Conservation (phyloP, 2,888 invertebrate genomes). For the Bursaphelenchus okinawaensis region DNA sequence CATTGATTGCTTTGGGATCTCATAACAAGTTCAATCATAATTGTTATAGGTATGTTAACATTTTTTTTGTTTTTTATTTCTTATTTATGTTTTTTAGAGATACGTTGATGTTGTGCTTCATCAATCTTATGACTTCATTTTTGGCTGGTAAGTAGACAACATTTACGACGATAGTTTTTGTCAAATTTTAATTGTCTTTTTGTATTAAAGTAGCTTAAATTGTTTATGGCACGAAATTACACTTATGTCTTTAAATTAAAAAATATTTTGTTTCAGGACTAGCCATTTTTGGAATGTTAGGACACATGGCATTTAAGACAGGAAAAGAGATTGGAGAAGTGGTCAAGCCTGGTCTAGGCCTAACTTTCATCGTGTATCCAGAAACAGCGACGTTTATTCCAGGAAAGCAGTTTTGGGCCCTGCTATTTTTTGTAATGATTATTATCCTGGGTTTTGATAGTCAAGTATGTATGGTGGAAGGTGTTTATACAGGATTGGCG, state of each 20-base stretch:
- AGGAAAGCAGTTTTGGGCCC: constrained; percentile 57
- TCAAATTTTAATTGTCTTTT: background rate
- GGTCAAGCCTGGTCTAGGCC: constrained; percentile 58
- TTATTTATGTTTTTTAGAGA: constrained; percentile 50
- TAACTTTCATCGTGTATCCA: constrained; percentile 59
- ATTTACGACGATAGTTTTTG: too few species aligned
- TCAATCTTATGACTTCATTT: constrained; percentile 61
- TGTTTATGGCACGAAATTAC: too few species aligned
- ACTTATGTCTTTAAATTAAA: background rate
- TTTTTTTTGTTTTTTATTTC: background rate
- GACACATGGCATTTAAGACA: constrained; percentile 57
- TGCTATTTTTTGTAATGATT: constrained; percentile 58
- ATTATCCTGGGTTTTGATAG: constrained; percentile 55
- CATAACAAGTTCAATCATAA: constrained; percentile 57
- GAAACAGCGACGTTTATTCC: constrained; percentile 59
- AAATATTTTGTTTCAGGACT: background rate
- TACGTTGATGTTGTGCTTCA: constrained; percentile 60
- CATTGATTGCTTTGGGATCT: constrained; percentile 56
- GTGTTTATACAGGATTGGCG: constrained; percentile 55
- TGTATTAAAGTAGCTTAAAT: background rate
- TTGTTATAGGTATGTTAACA: constrained; percentile 38
- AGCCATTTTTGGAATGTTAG: constrained; percentile 63
- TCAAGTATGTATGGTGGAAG: constrained; percentile 58
- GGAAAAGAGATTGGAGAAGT: constrained; percentile 53
- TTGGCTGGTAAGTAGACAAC: constrained; percentile 59